Conservation (phyloP, 2,797 vertebrate species). For the Nothura maculosa region DNA sequence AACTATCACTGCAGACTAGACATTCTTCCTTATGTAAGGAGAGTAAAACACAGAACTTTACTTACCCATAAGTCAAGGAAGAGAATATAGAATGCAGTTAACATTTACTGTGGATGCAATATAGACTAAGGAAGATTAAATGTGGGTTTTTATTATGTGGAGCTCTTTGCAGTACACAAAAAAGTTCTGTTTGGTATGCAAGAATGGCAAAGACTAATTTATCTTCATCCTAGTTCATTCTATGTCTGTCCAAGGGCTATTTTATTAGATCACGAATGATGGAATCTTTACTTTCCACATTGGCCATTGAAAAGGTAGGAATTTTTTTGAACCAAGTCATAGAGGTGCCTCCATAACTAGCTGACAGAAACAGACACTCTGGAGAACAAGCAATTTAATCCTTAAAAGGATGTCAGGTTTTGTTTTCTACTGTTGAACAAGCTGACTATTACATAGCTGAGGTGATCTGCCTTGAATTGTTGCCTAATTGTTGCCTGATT, state of each 20-base stretch:
- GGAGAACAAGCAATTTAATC: not conserved
- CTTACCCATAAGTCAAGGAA: not conserved
- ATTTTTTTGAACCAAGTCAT: not conserved
- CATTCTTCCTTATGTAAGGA: not conserved
- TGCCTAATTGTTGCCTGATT: not conserved
- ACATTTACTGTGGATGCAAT: not conserved
- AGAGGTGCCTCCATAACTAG: not conserved
- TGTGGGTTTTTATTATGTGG: not conserved
- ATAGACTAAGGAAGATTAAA: not conserved
- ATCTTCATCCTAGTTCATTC: not conserved
- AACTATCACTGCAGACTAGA: no score
- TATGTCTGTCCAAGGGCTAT: not conserved
- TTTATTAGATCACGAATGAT: not conserved
- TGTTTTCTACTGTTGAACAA: not conserved
- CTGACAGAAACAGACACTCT: not conserved
- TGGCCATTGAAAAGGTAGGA: not conserved
- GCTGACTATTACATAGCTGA: not conserved
- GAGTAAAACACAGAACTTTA: not conserved
- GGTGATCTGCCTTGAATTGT: not conserved
- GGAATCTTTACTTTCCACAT: not conserved
- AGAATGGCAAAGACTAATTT: not conserved
- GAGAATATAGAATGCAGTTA: not conserved
- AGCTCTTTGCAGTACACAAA: not conserved
- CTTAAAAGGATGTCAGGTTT: not conserved
- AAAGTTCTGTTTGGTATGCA: not conserved